Evolutionary conservation across 2,888 invertebrate species (phyloP).

Genomic region (Polyploca ridens): DNA sequence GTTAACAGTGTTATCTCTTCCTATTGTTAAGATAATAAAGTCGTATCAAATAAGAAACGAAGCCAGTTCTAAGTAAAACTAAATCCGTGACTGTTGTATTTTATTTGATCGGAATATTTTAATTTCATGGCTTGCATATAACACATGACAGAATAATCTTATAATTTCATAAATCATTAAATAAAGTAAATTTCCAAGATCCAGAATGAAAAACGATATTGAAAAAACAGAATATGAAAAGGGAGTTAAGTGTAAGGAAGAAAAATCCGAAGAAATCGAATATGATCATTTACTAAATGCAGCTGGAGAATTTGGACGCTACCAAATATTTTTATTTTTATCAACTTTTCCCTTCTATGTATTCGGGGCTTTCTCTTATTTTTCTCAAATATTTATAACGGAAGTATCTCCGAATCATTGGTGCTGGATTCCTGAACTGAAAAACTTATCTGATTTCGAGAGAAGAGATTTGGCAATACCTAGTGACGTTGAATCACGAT

Average conservation of each 20-base stretch:
- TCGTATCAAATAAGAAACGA: not conserved
- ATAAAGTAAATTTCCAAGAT: not conserved
- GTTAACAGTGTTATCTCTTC: not conserved
- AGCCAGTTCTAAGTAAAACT: not conserved
- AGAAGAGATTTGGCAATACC: conserved; percentile 60
- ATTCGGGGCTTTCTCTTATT: conserved; percentile 60
- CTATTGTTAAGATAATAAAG: not conserved
- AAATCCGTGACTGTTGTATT: not conserved
- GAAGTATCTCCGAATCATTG: conserved; percentile 64
- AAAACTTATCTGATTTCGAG: conserved; percentile 54
- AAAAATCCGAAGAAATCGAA: conserved; percentile 33
- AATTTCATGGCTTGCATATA: too few relatives aligned
- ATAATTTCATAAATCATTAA: too few relatives aligned
- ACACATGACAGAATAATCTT: too few relatives aligned
- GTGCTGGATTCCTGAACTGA: conserved; percentile 66
- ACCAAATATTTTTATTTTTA: conserved; percentile 57
- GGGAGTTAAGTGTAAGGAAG: conserved; percentile 13
- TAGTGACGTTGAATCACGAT: conserved; percentile 39
- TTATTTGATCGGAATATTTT: not conserved
- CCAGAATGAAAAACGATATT: conserved; percentile 10
- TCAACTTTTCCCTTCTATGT: conserved; percentile 61
- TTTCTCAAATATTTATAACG: conserved; percentile 63
- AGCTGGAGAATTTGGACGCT: conserved; percentile 65
- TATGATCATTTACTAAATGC: conserved; percentile 58
- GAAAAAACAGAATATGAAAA: conserved; percentile 6